phyloP scores from a whole-genome alignment of 2,888 invertebrate genomes.

The Brachypalpus laphriformis region DNA sequence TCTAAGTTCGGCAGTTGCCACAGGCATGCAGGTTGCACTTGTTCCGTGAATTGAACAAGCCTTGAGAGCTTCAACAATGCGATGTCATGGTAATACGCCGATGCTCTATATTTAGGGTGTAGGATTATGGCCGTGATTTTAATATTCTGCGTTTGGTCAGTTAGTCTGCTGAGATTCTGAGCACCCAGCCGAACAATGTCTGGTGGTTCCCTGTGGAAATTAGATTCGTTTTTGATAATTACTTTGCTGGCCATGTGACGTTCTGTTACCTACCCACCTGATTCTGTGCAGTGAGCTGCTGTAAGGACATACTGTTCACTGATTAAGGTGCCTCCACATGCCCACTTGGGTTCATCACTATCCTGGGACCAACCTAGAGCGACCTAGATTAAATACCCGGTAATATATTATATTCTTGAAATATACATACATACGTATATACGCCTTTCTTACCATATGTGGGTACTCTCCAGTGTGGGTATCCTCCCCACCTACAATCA shows the following conservation, averaged over 20 bases:
- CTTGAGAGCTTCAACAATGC: slow-evolving; percentile 84
- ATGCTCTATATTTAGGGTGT: slow-evolving; percentile 84
- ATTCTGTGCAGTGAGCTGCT: slow-evolving; percentile 84
- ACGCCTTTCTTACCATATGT: slow-evolving; percentile 84
- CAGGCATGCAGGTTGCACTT: slow-evolving; percentile 81
- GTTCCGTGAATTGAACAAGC: slow-evolving; percentile 77
- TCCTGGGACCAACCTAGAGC: slow-evolving; percentile 81
- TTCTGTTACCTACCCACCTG: slow-evolving; percentile 76
- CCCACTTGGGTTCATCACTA: slow-evolving; percentile 78
- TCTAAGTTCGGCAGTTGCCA: slow-evolving; percentile 80
- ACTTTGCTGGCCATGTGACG: background rate
- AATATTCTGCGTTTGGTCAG: slow-evolving; percentile 82
- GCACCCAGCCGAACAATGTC: slow-evolving; percentile 84
- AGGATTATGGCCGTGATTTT: slow-evolving; percentile 82
- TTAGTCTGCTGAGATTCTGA: slow-evolving; percentile 82
- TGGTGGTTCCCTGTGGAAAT: slow-evolving; percentile 82
- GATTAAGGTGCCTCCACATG: slow-evolving; percentile 83
- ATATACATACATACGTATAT: too few relatives aligned
- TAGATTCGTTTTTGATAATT: background rate
- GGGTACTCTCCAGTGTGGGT: slow-evolving; percentile 84
- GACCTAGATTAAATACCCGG: slow-evolving; percentile 71
- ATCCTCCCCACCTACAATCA: slow-evolving; percentile 84
- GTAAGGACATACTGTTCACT: slow-evolving; percentile 84
- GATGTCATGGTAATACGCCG: slow-evolving; percentile 85
- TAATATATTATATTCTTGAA: too few relatives aligned